Conservation (phyloP, 2,888 invertebrate species). For the Nesidiocoris tenuis region DNA sequence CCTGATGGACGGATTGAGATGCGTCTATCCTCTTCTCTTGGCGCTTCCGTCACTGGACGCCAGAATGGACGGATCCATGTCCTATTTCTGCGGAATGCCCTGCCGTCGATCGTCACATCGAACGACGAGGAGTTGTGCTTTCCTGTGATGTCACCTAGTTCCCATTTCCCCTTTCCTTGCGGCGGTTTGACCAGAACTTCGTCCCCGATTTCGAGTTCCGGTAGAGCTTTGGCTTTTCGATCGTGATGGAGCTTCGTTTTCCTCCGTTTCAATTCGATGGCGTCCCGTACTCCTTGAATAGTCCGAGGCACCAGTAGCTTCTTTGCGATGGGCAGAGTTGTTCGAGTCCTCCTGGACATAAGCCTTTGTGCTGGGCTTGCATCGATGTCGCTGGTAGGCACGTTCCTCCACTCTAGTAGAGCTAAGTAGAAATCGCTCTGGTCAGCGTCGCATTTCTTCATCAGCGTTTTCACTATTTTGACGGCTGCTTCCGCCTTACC, state of each 20-base stretch:
- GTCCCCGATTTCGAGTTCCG: slow-evolving; percentile 25
- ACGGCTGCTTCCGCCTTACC: slow-evolving; percentile 51
- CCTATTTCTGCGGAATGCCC: not conserved
- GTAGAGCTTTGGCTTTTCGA: slow-evolving; percentile 23
- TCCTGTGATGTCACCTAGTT: not conserved
- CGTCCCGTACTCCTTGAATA: not conserved
- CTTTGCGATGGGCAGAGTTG: not conserved
- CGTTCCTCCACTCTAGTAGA: slow-evolving; percentile 20
- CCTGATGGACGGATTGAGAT: too few species aligned
- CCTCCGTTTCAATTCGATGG: not conserved
- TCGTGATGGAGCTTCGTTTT: slow-evolving; percentile 25
- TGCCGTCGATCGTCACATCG: not conserved
- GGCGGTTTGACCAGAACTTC: slow-evolving; percentile 13
- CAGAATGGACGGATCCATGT: not conserved
- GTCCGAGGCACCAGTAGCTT: not conserved
- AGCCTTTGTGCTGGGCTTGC: slow-evolving; percentile 11
- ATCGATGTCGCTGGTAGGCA: not conserved
- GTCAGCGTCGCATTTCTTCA: slow-evolving; percentile 46
- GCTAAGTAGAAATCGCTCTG: slow-evolving; percentile 45
- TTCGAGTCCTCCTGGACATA: slow-evolving; percentile 20
- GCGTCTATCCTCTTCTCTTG: too few species aligned
- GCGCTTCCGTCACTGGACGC: too few species aligned
- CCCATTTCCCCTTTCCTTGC: slow-evolving; percentile 47
- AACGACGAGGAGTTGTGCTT: not conserved
- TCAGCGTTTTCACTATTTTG: slow-evolving; percentile 49